These are phyloP conservation scores for Suricata suricatta DNA, from an alignment of 2,113 vertebrate species.

Conservation along the genomic window DNA sequence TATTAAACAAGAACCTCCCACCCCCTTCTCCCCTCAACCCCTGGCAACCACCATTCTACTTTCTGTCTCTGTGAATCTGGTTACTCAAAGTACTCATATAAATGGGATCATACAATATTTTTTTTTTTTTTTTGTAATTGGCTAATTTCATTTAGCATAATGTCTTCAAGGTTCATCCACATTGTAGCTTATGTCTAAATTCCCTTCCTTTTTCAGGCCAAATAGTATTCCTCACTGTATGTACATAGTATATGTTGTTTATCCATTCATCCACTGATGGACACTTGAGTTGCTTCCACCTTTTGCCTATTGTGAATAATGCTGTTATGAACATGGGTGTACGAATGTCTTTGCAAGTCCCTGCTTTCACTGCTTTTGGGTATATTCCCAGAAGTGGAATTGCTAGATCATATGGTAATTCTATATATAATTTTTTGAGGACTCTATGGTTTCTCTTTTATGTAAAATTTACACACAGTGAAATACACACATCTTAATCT, in stretches of 20 bases:
- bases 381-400: neutral
- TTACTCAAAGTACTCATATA: neutral
- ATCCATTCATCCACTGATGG: neutral
- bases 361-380: neutral
- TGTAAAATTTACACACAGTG: constrained; percentile 13
- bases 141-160: neutral
- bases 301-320: neutral
- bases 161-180: neutral
- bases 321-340: neutral
- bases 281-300: neutral
- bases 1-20: neutral
- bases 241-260: neutral
- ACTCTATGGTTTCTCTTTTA: neutral
- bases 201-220: neutral
- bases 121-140: neutral
- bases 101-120: neutral
- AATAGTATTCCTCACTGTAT: neutral
- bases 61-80: neutral
- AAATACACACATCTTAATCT: constrained; percentile 42
- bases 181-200: neutral
- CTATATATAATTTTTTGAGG: constrained; percentile 39
- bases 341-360: neutral
- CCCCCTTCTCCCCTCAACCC: neutral
- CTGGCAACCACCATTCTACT: neutral
- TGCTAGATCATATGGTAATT: constrained; percentile 2